Conservation (phyloP, 2,797 vertebrate genomes). For the Chaenodraco wilsoni region DNA sequence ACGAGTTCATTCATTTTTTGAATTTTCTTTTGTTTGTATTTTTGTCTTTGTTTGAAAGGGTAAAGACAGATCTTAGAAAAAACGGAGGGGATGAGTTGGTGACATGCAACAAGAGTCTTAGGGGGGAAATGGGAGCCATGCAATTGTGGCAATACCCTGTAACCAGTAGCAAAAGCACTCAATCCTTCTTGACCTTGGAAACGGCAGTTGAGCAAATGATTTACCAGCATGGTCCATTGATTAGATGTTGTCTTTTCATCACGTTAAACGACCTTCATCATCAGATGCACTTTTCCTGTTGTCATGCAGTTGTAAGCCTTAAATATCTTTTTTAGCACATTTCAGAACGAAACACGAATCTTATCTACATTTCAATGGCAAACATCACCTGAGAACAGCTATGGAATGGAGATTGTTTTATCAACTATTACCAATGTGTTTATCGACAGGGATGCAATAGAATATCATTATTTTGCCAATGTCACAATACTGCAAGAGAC, state of each 20-base stretch:
- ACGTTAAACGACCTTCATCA: not conserved
- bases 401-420: not conserved
- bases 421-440: not conserved
- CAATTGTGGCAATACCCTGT: too few relatives aligned
- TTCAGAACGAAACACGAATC: not conserved
- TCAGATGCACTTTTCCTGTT: not conserved
- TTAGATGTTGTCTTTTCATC: not conserved
- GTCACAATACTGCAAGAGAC: not conserved
- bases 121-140: too few relatives aligned
- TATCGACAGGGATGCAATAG: not conserved
- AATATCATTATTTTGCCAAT: constrained; percentile 4
- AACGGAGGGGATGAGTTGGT: too few relatives aligned
- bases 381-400: not conserved
- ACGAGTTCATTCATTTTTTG: not conserved
- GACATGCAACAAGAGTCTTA: too few relatives aligned
- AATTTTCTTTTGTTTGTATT: too few relatives aligned
- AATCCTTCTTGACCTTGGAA: not conserved
- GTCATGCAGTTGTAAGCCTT: not conserved
- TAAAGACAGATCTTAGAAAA: too few relatives aligned
- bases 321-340: too few relatives aligned
- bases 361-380: not conserved
- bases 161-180: too few relatives aligned
- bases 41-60: too few relatives aligned
- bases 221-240: not conserved
- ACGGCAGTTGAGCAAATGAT: not conserved